A percentile compares a stretch with the other conserved stretches of the same genome.
Conservation (phyloP, 1,140 invertebrate species). For the Sycophila sp. region DNA sequence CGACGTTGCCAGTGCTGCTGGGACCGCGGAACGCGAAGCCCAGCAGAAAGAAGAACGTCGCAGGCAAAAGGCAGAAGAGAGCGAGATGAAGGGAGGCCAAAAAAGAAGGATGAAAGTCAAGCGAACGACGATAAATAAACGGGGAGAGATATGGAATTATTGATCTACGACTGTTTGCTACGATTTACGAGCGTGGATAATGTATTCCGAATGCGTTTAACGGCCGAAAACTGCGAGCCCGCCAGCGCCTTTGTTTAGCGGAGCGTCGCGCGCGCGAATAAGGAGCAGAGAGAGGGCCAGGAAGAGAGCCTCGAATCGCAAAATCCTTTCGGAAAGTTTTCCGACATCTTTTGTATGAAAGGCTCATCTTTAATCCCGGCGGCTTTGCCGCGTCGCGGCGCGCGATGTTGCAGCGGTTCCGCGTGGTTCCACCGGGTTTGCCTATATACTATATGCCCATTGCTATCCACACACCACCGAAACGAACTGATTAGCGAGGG, state of each 20-base stretch:
- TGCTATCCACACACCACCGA: neutral
- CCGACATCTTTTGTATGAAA: constrained; percentile 24
- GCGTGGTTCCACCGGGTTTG: constrained; percentile 2
- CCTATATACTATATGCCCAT: too few species aligned
- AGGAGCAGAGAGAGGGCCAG: too few species aligned
- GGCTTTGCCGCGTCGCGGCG: constrained; percentile 6
- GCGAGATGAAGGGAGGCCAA: neutral
- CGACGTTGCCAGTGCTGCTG: constrained; percentile 29
- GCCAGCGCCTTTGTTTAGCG: constrained; percentile 45
- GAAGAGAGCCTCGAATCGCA: neutral
- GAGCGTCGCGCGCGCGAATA: neutral
- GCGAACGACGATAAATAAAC: constrained; percentile 44
- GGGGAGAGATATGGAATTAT: constrained; percentile 54
- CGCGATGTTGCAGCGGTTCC: neutral
- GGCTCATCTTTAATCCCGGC: constrained; percentile 29
- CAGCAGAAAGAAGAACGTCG: neutral
- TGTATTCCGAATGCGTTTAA: constrained; percentile 57
- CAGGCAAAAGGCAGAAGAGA: too few species aligned
- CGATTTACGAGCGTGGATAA: constrained; percentile 57
- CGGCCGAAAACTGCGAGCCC: constrained; percentile 37
- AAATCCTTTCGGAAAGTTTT: constrained; percentile 32
- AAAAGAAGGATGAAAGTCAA: constrained; percentile 35
- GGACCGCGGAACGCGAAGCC: constrained; percentile 39
- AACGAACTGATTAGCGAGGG: constrained; percentile 36
- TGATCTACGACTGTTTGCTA: constrained; percentile 54